phyloP scores from a whole-genome alignment of 2,888 invertebrate species.

The Mechanitis mazaeus region DNA sequence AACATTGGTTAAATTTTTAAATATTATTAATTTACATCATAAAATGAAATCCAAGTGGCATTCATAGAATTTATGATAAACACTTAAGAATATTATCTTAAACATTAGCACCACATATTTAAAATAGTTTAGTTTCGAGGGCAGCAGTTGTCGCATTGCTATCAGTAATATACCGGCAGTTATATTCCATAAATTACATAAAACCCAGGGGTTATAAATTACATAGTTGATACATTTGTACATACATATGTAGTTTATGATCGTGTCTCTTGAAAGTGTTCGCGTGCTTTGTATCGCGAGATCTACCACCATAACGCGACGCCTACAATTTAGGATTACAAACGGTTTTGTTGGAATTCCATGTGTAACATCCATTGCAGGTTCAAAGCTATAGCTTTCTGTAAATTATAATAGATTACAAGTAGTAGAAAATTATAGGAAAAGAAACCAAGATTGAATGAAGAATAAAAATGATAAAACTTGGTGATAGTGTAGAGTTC shows the following conservation, averaged over 20 bases:
- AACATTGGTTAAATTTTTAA: background rate
- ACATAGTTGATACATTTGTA: constrained; percentile 26
- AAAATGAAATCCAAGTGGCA: background rate
- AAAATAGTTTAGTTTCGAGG: constrained; percentile 1
- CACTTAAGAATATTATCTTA: background rate
- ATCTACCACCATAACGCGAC: constrained; percentile 31
- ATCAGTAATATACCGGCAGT: constrained; percentile 20
- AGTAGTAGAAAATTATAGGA: background rate
- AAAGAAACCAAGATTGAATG: background rate
- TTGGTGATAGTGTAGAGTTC: background rate
- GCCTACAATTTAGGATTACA: constrained; percentile 23
- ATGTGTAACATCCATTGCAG: background rate
- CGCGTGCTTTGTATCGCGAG: constrained; percentile 32
- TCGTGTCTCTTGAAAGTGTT: constrained; percentile 30
- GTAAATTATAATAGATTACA: background rate
- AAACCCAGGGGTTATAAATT: constrained; percentile 27
- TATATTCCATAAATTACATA: constrained; percentile 27
- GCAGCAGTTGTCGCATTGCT: background rate
- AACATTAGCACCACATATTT: background rate
- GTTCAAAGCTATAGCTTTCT: background rate
- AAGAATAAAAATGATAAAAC: background rate
- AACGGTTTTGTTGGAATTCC: background rate
- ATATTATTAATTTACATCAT: no score
- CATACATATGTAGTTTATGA: constrained; percentile 27
- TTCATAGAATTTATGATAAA: background rate